Base-by-base conservation (phyloP, 2,797 vertebrate species). In the Mormyrops attenuatus region DNA sequence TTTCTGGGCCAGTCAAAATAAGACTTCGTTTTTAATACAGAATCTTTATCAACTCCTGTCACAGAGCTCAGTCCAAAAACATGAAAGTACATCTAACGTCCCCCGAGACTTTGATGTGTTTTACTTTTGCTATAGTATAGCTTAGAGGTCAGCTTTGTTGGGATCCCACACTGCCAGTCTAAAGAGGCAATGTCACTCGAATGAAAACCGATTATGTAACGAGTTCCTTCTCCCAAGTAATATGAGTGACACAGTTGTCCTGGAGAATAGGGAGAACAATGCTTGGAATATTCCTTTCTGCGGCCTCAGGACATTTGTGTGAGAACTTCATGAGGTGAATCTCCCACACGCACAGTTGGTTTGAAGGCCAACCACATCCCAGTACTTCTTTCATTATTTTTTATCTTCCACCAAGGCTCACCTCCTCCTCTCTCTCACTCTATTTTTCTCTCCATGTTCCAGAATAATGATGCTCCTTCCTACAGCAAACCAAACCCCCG, bases 391-490 rank as follows among this genome's bases (percentile, higher is more conserved):
- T 86, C 44, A 11, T 87, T 80, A 38, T 87, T 26, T 89, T 60
- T 89, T 66, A 69, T 86, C 60, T 87, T 66, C 47, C 41, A 66
- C 47, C 60, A 57, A 55, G 30, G 84, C 49, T 60, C 60, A 66
- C 47, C 63, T 87, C 85, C 63, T 55, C 49, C 66, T 47, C 89
- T 80, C 89, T 52, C 84, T 47, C 34, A 63, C 87, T 82, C 30
- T 41, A 34, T 55, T 49, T 20, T 41, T 92, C 93, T 66, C 87
- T 88, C 4, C 93, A 90, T 93, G 91, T 90, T 93, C 89, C 93
- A 96, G 96, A 95, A 95, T 96, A 87, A 97, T 96, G 96, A 97
- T 96, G 95, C 88, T 96, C 96, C 82, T 95, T 96, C 91, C 93
- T 97, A 87, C 95, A 90, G 55, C 94, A 96, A 90, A 97, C 96